A percentile compares a stretch with the other conserved stretches of the same genome.
phyloP scores from a whole-genome alignment of 2,888 invertebrate genomes.

The Dicycla oo region DNA sequence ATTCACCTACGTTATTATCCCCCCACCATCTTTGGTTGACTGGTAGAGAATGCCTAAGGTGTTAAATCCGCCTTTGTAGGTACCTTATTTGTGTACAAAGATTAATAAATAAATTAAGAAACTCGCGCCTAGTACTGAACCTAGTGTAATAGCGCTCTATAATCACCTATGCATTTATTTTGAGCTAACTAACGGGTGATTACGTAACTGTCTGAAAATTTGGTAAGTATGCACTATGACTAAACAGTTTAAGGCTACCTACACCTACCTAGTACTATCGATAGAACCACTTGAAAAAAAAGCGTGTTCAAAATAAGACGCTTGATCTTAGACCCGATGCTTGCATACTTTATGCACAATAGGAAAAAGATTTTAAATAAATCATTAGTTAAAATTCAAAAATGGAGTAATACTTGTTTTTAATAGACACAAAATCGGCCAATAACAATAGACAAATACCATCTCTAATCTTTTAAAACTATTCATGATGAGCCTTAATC shows the following conservation, averaged over 20 bases:
- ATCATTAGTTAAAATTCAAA: not conserved
- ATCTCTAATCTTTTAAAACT: not conserved
- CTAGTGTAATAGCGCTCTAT: slow-evolving; percentile 36
- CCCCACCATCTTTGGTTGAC: not conserved
- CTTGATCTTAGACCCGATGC: not conserved
- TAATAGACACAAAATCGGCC: not conserved
- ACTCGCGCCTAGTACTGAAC: slow-evolving; percentile 15
- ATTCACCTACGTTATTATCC: not conserved
- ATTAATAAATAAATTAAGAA: not conserved
- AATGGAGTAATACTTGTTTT: not conserved
- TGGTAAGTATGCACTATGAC: slow-evolving; percentile 56
- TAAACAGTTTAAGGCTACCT: slow-evolving; percentile 46
- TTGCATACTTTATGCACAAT: not conserved
- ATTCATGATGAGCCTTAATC: slow-evolving; percentile 11
- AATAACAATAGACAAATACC: not conserved
- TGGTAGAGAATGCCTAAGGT: not conserved
- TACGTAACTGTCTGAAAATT: slow-evolving; percentile 74
- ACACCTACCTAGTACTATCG: slow-evolving; percentile 31
- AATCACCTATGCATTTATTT: slow-evolving; percentile 52
- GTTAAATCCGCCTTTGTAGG: not conserved
- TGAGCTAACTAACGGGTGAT: slow-evolving; percentile 52
- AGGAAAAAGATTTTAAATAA: not conserved
- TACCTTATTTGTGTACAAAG: not conserved
- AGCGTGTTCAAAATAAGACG: slow-evolving; percentile 1
- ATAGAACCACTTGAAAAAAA: slow-evolving; percentile 31